Percentiles rank a stretch among this genome's conserved stretches.
These are phyloP conservation scores for Lasiurus borealis DNA, from an alignment of 2,113 vertebrate species.

Conservation along the genomic window DNA sequence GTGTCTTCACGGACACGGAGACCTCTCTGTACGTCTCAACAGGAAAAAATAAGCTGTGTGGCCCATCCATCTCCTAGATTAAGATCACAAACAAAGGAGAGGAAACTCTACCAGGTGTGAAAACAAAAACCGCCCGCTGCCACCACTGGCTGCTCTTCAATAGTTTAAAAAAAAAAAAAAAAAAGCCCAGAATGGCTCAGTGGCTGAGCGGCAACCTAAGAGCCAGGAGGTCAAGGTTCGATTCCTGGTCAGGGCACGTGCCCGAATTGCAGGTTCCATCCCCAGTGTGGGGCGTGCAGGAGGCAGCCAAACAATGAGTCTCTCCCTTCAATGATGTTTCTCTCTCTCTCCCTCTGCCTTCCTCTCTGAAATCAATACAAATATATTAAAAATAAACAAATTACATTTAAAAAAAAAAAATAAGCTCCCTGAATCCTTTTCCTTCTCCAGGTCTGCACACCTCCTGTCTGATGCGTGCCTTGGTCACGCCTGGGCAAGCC, in stretches of 20 bases:
- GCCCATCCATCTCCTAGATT: slow-evolving; percentile 23
- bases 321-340: no score
- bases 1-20: not conserved
- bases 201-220: no score
- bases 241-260: no score
- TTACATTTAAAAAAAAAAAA: not conserved
- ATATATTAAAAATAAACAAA: not conserved
- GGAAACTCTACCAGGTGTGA: not conserved
- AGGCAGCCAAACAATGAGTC: no score
- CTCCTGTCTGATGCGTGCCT: rapidly evolving
- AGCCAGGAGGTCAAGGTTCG: no score
- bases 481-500: rapidly evolving
- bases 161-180: not conserved
- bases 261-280: no score
- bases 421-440: not conserved
- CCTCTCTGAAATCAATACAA: no score
- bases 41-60: not conserved
- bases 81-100: slow-evolving; percentile 13
- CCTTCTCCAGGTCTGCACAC: rapidly evolving
- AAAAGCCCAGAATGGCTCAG: no score
- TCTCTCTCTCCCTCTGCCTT: no score
- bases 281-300: no score
- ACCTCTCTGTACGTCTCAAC: not conserved
- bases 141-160: no score
- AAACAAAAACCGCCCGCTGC: not conserved